Conservation (phyloP, 2,888 invertebrate genomes). For the Morpho deidamia region DNA sequence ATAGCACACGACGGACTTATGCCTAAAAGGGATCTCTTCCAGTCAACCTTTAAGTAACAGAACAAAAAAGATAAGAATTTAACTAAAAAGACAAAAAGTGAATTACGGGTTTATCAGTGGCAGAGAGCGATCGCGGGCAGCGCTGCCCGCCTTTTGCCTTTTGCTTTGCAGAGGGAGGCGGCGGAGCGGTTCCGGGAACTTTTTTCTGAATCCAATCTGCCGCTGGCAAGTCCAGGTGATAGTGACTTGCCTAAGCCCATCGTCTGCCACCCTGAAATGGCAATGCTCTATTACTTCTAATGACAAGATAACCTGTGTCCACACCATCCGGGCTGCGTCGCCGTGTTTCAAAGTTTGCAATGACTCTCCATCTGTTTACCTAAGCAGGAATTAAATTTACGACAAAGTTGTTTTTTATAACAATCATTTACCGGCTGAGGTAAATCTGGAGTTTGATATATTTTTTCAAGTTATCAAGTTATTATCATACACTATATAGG, state of each 20-base stretch:
- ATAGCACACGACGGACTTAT: neutral
- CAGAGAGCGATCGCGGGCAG: too few relatives aligned
- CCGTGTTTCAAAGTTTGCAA: slow-evolving; percentile 35
- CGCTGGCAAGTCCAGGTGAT: too few relatives aligned
- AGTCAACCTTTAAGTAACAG: too few relatives aligned
- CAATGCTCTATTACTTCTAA: neutral
- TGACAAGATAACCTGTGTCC: slow-evolving; percentile 29
- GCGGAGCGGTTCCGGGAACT: too few relatives aligned
- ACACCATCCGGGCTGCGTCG: slow-evolving; percentile 27
- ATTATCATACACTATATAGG: too few relatives aligned
- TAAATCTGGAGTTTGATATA: neutral
- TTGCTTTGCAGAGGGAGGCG: too few relatives aligned
- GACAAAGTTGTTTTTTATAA: slow-evolving; percentile 41
- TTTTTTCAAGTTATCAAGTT: too few relatives aligned
- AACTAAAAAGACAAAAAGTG: neutral
- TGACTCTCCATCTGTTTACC: slow-evolving; percentile 43
- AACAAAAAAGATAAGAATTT: neutral
- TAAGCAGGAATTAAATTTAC: slow-evolving; percentile 51
- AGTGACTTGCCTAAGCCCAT: too few relatives aligned
- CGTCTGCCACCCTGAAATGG: too few relatives aligned
- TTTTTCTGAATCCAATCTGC: too few relatives aligned
- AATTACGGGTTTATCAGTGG: neutral
- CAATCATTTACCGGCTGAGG: slow-evolving; percentile 35
- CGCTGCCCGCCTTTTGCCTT: too few relatives aligned
- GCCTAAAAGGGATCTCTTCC: too few relatives aligned